Percentiles rank a stretch among this genome's conserved stretches.
Evolutionary conservation across 2,888 invertebrate species (phyloP).

Genomic region (Ditula angustiorana): DNA sequence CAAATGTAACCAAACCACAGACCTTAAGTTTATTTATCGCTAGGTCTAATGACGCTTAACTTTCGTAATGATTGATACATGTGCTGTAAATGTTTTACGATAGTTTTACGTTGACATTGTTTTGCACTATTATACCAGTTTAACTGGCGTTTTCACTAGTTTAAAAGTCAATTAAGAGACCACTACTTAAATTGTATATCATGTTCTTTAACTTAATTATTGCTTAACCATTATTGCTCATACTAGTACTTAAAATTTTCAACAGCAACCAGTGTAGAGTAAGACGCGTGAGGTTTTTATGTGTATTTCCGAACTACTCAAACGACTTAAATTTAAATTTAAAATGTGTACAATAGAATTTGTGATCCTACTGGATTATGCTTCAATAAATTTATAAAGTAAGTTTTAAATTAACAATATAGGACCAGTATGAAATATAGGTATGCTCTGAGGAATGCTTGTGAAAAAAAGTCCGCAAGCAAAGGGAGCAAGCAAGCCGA

Average conservation of each 20-base stretch:
- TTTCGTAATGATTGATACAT: constrained; percentile 60
- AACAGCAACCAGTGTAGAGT: too few relatives aligned
- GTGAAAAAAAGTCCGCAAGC: constrained; percentile 16
- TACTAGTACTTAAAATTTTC: too few relatives aligned
- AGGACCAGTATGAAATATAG: neutral
- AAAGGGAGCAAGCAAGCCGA: constrained; percentile 23
- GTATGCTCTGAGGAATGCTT: neutral
- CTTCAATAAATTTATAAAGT: too few relatives aligned
- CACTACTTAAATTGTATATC: neutral
- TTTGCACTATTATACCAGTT: constrained; percentile 68
- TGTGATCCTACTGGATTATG: too few relatives aligned
- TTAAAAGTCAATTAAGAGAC: constrained; percentile 60
- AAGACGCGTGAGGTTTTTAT: too few relatives aligned
- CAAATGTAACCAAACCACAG: neutral
- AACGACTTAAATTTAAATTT: too few relatives aligned
- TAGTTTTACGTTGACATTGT: constrained; percentile 74
- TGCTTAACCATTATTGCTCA: too few relatives aligned
- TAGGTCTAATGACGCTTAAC: constrained; percentile 58
- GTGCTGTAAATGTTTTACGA: constrained; percentile 67
- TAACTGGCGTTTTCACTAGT: constrained; percentile 68
- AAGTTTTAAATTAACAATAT: too few relatives aligned
- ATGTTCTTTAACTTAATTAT: too few relatives aligned
- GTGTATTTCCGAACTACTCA: too few relatives aligned
- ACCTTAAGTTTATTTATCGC: constrained; percentile 58
- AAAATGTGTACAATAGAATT: too few relatives aligned